Conservation (phyloP, 2,797 vertebrate genomes). For the Brotula barbata region DNA sequence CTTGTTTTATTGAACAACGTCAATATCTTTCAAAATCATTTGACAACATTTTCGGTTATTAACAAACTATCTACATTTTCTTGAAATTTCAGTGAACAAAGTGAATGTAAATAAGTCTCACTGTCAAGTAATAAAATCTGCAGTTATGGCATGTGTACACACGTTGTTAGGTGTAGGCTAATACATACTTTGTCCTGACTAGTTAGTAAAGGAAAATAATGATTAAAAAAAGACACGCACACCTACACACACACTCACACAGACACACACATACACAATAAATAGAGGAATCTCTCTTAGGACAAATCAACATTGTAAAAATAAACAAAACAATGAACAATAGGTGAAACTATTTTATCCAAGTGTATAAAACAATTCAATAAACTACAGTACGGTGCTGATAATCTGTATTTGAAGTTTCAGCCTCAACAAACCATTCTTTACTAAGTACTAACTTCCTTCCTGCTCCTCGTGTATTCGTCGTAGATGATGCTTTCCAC, state of each 20-base stretch:
- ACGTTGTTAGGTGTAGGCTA: constrained; percentile 12
- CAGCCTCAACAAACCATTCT: no score
- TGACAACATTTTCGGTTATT: constrained; percentile 18
- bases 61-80: constrained; percentile 29
- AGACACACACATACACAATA: constrained; percentile 32
- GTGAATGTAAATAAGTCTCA: constrained; percentile 47
- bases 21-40: constrained; percentile 23
- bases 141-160: constrained; percentile 59
- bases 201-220: constrained; percentile 44
- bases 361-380: constrained; percentile 41
- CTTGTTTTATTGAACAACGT: constrained; percentile 57
- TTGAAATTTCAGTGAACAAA: constrained; percentile 32
- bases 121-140: constrained; percentile 29
- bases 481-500: no score
- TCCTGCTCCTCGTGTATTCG: no score
- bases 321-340: constrained; percentile 15
- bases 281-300: constrained; percentile 39
- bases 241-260: constrained; percentile 13
- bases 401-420: constrained; percentile 25
- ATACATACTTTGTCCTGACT: constrained; percentile 51
- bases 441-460: no score
- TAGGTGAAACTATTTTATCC: constrained; percentile 28
- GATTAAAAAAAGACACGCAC: constrained; percentile 2
- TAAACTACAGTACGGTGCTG: constrained; percentile 21
- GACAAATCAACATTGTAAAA: constrained; percentile 23